Conservation (phyloP, 2,797 vertebrate species). For the Sebastiscus tertius region DNA sequence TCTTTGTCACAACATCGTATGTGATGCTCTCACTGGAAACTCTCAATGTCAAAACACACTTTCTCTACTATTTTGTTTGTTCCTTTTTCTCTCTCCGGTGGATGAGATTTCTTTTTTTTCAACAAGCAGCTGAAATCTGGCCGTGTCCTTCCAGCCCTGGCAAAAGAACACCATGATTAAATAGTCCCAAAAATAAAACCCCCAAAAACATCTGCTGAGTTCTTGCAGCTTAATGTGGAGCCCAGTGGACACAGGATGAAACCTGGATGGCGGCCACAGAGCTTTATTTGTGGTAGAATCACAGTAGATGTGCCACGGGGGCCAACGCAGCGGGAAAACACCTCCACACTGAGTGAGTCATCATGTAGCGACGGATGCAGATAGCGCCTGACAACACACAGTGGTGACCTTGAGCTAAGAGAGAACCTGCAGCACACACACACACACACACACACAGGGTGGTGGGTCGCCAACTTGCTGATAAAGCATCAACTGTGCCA, state of each 20-base stretch:
- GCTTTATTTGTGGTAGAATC: conserved; percentile 28
- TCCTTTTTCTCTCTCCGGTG: background rate
- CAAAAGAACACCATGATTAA: conserved; percentile 33
- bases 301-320: conserved; percentile 2
- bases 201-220: conserved; percentile 41
- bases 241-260: conserved; percentile 18
- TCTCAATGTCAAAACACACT: background rate
- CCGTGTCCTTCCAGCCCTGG: conserved; percentile 12
- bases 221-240: conserved; percentile 8
- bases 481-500: conserved; percentile 42
- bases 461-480: conserved; percentile 35
- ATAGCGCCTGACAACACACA: conserved; percentile 39
- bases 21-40: background rate
- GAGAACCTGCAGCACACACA: conserved; percentile 5
- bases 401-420: conserved; percentile 55
- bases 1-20: background rate
- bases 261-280: conserved; percentile 30
- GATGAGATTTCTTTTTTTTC: background rate
- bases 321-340: conserved; percentile 46
- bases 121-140: background rate
- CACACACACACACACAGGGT: background rate
- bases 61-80: background rate
- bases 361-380: conserved; percentile 10
- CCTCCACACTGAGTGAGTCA: conserved; percentile 49
- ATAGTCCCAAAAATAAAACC: conserved; percentile 36